These are phyloP conservation scores for Vollenhovia emeryi DNA, from an alignment of 1,140 invertebrate genomes.

Conservation along the genomic window DNA sequence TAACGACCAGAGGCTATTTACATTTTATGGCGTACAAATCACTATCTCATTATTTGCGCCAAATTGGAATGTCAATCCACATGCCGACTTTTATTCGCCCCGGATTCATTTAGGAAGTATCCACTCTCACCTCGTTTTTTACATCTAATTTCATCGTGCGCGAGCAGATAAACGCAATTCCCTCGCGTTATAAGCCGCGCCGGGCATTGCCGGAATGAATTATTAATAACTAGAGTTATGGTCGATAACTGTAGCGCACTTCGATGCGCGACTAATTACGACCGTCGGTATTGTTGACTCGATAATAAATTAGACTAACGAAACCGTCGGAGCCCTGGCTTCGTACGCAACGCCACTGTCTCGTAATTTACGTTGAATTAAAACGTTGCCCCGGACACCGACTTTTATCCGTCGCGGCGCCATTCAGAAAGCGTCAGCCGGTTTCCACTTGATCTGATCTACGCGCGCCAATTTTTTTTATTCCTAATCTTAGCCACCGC, in stretches of 20 bases:
- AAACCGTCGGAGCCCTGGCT: not conserved
- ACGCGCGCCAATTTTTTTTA: not conserved
- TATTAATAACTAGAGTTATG: constrained; percentile 48
- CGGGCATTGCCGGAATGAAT: constrained; percentile 22
- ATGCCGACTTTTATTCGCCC: not conserved
- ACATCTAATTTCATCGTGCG: constrained; percentile 11
- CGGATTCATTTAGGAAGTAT: not conserved
- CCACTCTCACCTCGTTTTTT: not conserved
- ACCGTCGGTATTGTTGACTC: constrained; percentile 39
- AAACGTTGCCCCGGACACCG: constrained; percentile 6
- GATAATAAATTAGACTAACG: constrained; percentile 28
- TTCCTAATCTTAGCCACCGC: not conserved
- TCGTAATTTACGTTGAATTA: constrained; percentile 43
- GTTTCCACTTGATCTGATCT: constrained; percentile 53
- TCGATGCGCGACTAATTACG: constrained; percentile 45
- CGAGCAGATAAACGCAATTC: constrained; percentile 15
- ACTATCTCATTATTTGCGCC: constrained; percentile 33
- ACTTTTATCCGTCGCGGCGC: constrained; percentile 24
- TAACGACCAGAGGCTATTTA: constrained; percentile 11
- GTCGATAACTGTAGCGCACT: constrained; percentile 4
- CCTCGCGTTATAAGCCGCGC: not conserved
- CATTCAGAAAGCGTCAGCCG: constrained; percentile 12
- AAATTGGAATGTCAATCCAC: constrained; percentile 43
- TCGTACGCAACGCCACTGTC: not conserved
- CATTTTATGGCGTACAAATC: constrained; percentile 27